phyloP scores from a whole-genome alignment of 2,888 invertebrate species.

The Phlogophora meticulosa region DNA sequence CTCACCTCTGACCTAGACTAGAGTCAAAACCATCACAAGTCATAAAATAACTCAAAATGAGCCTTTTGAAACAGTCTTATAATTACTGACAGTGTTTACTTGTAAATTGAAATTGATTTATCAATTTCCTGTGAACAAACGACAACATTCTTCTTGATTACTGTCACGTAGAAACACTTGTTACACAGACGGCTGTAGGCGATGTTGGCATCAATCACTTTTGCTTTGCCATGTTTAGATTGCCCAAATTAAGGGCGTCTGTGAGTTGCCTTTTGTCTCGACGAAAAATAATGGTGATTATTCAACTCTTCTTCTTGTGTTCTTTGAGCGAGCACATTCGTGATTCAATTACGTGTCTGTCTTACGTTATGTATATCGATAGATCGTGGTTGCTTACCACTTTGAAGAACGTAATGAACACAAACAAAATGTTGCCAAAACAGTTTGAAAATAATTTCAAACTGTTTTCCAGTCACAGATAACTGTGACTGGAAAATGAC shows the following conservation, averaged over 20 bases:
- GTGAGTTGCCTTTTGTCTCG: slow-evolving; percentile 74
- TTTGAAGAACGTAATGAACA: background rate
- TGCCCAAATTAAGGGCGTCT: slow-evolving; percentile 83
- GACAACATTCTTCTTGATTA: slow-evolving; percentile 77
- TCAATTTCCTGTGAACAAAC: slow-evolving; percentile 77
- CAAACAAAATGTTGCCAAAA: too few relatives aligned
- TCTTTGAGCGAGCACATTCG: slow-evolving; percentile 40
- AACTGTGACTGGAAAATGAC: too few relatives aligned
- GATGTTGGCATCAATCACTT: slow-evolving; percentile 76
- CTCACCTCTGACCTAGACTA: too few relatives aligned
- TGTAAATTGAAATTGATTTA: slow-evolving; percentile 70
- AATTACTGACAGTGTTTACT: slow-evolving; percentile 35
- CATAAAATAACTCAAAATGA: slow-evolving; percentile 14
- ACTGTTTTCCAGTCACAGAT: too few relatives aligned
- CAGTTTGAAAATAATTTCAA: too few relatives aligned
- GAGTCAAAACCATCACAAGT: too few relatives aligned
- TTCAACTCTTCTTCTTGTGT: slow-evolving; percentile 77
- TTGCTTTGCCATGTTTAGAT: slow-evolving; percentile 83
- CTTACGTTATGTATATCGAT: slow-evolving; percentile 38
- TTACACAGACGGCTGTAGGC: slow-evolving; percentile 77
- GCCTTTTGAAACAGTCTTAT: slow-evolving; percentile 31
- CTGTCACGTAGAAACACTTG: slow-evolving; percentile 86
- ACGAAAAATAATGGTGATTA: slow-evolving; percentile 84
- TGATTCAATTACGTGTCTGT: slow-evolving; percentile 52
- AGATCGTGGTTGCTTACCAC: slow-evolving; percentile 12